Conservation (phyloP, 1,140 invertebrate species). For the Pachyrhynchus sulphureomaculatus region DNA sequence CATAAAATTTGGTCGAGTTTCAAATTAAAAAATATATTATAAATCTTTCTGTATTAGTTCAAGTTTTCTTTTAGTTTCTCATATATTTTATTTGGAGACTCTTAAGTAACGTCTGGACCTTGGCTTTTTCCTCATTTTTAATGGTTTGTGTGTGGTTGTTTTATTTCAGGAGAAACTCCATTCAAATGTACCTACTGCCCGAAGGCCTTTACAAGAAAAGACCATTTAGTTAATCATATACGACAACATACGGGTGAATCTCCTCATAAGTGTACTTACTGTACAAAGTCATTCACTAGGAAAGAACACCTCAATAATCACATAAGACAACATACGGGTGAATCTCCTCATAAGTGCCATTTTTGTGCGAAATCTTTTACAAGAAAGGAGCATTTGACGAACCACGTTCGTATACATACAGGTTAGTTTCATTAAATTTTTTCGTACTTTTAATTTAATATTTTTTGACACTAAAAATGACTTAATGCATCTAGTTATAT, state of each 20-base stretch:
- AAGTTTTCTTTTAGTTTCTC: no score
- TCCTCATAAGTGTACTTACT: constrained; percentile 71
- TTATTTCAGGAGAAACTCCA: constrained; percentile 37
- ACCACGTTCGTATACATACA: constrained; percentile 70
- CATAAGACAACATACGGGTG: constrained; percentile 73
- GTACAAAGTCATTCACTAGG: constrained; percentile 81
- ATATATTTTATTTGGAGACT: no score
- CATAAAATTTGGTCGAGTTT: no score
- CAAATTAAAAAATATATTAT: no score
- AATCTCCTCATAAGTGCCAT: constrained; percentile 78
- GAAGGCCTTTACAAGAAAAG: constrained; percentile 85
- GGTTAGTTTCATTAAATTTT: constrained; percentile 60
- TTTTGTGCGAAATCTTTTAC: constrained; percentile 84
- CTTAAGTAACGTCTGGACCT: no score
- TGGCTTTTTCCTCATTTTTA: no score
- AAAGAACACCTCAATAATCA: constrained; percentile 92
- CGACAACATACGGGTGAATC: constrained; percentile 79
- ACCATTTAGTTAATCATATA: constrained; percentile 69
- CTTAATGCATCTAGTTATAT: no score
- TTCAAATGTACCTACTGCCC: constrained; percentile 84
- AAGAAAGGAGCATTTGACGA: constrained; percentile 77
- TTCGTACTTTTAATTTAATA: background rate
- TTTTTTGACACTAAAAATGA: no score
- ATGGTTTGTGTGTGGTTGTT: no score
- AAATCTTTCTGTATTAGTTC: no score